Base-by-base conservation (phyloP, 2,888 invertebrate species). In the Cactoblastis cactorum region DNA sequence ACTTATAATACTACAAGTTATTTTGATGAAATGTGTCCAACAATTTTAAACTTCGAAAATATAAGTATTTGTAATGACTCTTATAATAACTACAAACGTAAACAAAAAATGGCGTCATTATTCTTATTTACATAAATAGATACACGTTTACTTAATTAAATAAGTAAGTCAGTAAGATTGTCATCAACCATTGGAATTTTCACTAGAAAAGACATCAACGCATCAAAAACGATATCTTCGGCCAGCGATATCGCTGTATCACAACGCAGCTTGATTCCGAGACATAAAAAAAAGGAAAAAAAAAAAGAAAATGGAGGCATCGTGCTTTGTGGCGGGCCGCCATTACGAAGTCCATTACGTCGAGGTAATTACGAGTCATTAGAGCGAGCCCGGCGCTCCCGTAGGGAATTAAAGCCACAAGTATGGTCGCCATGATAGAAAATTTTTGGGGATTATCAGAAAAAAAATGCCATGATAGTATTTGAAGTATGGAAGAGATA, bases 281-380 rank as follows among this genome's bases (percentile, higher is more conserved):
- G 71, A 71, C 75, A 73, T 38, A 47, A 58, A 63, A 63, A 65
- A 64, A 58, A 56, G 58, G 65, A 65, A 74, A 69, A 67, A 62
- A 68, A 72, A 74, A 75, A 71, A 70, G 73, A 77, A 81, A 79
- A 80, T 80, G 78, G 74, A 71, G 74, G 77, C 70, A 67, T 58
- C 62, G 65, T 55, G 74, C 83, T 83, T 86, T 86, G 85, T 80
- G 80, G 77, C 77, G 65, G 72, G 67, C 83, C 82, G 81, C 78
- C 78, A 79, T 80, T 76, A 74, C 77, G 55, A 77, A 69, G 74
- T 77, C 85, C 81, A 86, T 87, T 86, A 86, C 85, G 65, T 53
- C 61, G 65, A 57, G 77, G 83, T 85, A 86, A 88, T 88, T 87
- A 85, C 80, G 74, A 74, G 83, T 83, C 85, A 87, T 88, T 88